Percentiles rank a stretch among this genome's conserved stretches.
These are phyloP conservation scores for Neopipo cinnamomea DNA, from an alignment of 2,113 vertebrate species.

Conservation along the genomic window DNA sequence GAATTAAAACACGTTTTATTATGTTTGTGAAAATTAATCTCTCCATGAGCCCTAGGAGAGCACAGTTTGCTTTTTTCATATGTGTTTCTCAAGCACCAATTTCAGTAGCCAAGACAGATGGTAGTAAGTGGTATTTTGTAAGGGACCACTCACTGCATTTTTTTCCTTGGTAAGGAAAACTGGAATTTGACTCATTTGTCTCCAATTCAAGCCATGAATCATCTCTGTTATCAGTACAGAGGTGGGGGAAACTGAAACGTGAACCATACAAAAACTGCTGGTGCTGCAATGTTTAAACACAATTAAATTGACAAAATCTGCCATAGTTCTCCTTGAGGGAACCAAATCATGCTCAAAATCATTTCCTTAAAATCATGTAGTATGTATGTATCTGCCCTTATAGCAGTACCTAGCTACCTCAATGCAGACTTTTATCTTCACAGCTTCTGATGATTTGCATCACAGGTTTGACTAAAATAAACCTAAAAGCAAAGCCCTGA, in stretches of 20 bases:
- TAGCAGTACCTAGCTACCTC: not conserved
- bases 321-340: not conserved
- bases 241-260: not conserved
- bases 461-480: not conserved
- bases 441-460: not conserved
- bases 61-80: not conserved
- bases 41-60: not conserved
- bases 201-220: not conserved
- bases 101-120: not conserved
- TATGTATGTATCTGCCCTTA: not conserved
- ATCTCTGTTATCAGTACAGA: not conserved
- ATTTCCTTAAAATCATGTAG: not conserved
- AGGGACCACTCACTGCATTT: not conserved
- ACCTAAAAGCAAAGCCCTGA: not conserved
- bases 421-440: not conserved
- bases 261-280: accelerated
- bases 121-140: not conserved
- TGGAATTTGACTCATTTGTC: not conserved
- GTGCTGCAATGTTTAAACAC: not conserved
- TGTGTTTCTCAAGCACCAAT: not conserved
- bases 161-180: not conserved
- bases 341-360: not conserved
- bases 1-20: not conserved
- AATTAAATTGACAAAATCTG: not conserved
- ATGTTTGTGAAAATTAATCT: conserved; percentile 3